Percentiles rank a stretch among this genome's conserved stretches.
These are phyloP conservation scores for Aspiorhynchus laticeps DNA, from an alignment of 2,113 vertebrate species.

Conservation along the genomic window DNA sequence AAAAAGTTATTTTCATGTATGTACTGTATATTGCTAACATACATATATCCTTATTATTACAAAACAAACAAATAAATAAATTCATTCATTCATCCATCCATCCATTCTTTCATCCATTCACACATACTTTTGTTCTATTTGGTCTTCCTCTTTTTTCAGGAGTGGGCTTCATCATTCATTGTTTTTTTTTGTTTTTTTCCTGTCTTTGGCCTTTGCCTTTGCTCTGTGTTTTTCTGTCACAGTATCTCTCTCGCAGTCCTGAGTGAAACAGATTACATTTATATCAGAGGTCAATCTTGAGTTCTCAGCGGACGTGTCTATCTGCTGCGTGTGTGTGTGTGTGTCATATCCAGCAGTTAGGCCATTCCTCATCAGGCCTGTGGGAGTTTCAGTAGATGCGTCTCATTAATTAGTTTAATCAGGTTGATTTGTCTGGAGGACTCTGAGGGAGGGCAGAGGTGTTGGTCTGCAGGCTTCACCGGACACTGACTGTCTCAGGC, in stretches of 20 bases:
- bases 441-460: background rate
- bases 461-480: background rate
- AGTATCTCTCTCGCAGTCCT: background rate
- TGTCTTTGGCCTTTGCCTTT: background rate
- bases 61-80: background rate
- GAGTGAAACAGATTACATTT: background rate
- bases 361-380: constrained; percentile 29
- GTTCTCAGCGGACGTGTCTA: background rate
- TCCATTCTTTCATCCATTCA: too few relatives aligned
- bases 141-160: background rate
- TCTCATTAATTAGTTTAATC: constrained; percentile 48
- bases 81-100: too few relatives aligned
- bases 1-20: background rate
- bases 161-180: background rate
- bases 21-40: background rate
- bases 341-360: background rate
- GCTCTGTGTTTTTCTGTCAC: background rate
- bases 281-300: background rate
- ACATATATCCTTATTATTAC: background rate
- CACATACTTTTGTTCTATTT: background rate
- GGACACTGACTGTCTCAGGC: background rate
- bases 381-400: constrained; percentile 18
- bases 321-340: background rate
- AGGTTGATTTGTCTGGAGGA: constrained; percentile 34
- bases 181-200: background rate